phyloP scores from a whole-genome alignment of 2,113 vertebrate genomes.

The Rynchops niger region DNA sequence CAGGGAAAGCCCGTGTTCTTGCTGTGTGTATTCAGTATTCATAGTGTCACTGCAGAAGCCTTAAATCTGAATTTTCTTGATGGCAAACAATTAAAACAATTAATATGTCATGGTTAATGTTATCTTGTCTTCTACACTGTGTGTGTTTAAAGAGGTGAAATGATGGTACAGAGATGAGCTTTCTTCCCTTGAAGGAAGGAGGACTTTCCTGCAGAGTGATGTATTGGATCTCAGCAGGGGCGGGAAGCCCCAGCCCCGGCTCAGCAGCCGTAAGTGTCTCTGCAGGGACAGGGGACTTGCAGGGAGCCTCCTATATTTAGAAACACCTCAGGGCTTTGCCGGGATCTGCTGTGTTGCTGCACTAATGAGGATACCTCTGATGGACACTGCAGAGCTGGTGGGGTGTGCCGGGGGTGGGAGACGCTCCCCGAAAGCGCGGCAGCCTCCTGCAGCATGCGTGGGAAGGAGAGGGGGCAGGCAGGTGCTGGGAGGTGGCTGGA shows the following conservation, averaged over 20 bases:
- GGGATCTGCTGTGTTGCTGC: neutral
- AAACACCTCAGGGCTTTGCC: neutral
- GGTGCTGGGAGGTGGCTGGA: neutral
- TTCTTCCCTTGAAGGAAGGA: neutral
- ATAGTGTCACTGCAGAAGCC: neutral
- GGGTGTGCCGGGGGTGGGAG: neutral
- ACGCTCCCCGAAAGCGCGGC: neutral
- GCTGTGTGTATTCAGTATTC: neutral
- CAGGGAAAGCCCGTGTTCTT: neutral
- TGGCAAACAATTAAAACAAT: neutral
- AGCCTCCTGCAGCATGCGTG: neutral
- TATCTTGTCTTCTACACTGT: neutral
- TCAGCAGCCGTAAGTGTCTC: neutral
- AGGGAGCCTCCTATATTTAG: constrained; percentile 11
- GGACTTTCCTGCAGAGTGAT: neutral
- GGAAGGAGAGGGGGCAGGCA: neutral
- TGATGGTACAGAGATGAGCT: neutral
- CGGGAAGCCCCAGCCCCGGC: neutral
- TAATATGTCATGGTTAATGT: neutral
- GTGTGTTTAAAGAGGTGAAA: neutral
- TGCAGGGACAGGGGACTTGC: neutral
- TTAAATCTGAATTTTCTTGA: neutral
- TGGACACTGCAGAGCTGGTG: neutral
- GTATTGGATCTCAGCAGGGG: neutral
- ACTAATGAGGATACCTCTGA: constrained; percentile 17